These are phyloP conservation scores for Caranx ignobilis DNA, from an alignment of 2,113 vertebrate species.

Conservation along the genomic window DNA sequence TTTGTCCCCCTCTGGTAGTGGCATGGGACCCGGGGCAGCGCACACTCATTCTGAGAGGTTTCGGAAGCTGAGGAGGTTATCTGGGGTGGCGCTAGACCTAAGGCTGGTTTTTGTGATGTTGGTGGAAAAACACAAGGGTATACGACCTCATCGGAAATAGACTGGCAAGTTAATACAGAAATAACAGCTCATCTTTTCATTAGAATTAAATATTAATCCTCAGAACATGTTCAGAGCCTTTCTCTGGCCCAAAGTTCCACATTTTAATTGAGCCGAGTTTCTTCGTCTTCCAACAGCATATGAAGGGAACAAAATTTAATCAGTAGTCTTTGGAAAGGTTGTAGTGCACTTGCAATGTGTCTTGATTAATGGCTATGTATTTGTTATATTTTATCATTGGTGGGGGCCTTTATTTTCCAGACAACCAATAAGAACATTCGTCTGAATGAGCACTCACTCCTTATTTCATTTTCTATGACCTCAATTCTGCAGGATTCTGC, in stretches of 20 bases:
- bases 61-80: constrained; percentile 47
- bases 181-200: constrained; percentile 50
- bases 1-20: constrained; percentile 44
- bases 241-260: constrained; percentile 25
- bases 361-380: constrained; percentile 1
- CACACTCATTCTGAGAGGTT: constrained; percentile 28
- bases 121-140: constrained; percentile 12
- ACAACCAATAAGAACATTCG: neutral
- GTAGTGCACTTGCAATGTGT: neutral
- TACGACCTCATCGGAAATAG: constrained; percentile 37
- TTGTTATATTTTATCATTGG: neutral
- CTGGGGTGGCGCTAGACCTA: constrained; percentile 35
- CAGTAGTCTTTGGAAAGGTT: constrained; percentile 32
- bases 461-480: neutral
- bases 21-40: constrained; percentile 16
- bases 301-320: constrained; percentile 6
- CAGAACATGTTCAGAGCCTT: constrained; percentile 30
- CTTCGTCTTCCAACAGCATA: constrained; percentile 45
- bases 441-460: neutral
- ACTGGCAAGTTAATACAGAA: constrained; percentile 26
- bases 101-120: constrained; percentile 48
- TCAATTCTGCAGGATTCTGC: too few relatives aligned
- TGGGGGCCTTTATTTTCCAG: neutral
- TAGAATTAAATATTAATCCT: constrained; percentile 60
- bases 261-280: constrained; percentile 59